These are phyloP conservation scores for Lepidothrix coronata DNA, from an alignment of 2,113 vertebrate species.

Conservation along the genomic window DNA sequence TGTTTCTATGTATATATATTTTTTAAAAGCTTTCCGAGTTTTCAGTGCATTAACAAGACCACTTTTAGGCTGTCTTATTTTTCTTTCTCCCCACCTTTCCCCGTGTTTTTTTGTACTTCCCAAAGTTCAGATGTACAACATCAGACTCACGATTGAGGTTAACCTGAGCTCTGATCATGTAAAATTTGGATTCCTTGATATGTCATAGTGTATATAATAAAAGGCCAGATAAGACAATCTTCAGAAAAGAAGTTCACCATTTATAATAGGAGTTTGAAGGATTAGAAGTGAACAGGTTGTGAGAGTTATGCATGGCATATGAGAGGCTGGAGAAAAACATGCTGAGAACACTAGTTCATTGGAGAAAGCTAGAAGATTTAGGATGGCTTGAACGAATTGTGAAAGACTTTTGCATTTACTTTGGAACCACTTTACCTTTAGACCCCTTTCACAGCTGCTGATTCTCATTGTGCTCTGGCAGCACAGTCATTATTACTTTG, in stretches of 20 bases:
- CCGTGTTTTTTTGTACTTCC: neutral
- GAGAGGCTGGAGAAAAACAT: neutral
- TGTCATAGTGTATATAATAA: neutral
- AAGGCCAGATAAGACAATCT: neutral
- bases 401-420: neutral
- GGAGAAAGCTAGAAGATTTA: neutral
- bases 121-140: neutral
- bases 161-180: neutral
- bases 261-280: neutral
- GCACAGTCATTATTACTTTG: neutral
- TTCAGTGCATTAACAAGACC: neutral
- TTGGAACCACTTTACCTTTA: neutral
- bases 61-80: neutral
- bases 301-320: neutral
- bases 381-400: neutral
- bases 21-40: neutral
- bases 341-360: neutral
- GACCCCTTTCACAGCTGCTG: neutral
- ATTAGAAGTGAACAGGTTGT: neutral
- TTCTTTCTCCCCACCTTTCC: accelerated
- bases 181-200: neutral
- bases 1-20: neutral
- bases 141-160: no score
- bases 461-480: neutral
- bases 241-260: neutral